phyloP scores from a whole-genome alignment of 2,888 invertebrate species.

The Euclidia mi region DNA sequence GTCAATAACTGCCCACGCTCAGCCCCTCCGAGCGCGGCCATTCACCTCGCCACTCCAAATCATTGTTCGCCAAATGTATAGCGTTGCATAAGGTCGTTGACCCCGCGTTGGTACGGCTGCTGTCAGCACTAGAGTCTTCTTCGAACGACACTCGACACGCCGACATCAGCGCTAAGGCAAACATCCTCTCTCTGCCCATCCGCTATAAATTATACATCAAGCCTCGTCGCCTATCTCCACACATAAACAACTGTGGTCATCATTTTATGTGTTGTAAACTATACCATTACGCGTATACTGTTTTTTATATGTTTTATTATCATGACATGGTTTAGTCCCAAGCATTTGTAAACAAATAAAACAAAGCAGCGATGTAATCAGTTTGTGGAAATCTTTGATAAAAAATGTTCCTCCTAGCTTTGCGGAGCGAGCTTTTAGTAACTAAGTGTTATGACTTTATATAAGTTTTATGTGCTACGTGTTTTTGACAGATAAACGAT shows the following conservation, averaged over 20 bases:
- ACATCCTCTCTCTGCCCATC: slow-evolving; percentile 78
- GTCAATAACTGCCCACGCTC: slow-evolving; percentile 90
- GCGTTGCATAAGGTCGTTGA: slow-evolving; percentile 82
- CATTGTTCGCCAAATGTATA: slow-evolving; percentile 90
- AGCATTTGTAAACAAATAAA: neutral
- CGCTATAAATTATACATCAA: slow-evolving; percentile 47
- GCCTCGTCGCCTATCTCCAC: slow-evolving; percentile 45
- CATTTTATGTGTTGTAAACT: slow-evolving; percentile 26
- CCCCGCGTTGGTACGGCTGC: slow-evolving; percentile 78
- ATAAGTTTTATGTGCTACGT: neutral
- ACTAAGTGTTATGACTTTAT: slow-evolving; percentile 3
- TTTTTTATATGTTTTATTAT: slow-evolving; percentile 13
- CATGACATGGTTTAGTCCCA: neutral
- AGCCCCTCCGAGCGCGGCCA: slow-evolving; percentile 87
- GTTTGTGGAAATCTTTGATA: slow-evolving; percentile 6
- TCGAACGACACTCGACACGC: slow-evolving; percentile 85
- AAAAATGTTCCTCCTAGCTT: neutral
- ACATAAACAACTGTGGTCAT: slow-evolving; percentile 49
- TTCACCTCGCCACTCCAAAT: slow-evolving; percentile 90
- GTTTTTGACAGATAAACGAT: slow-evolving; percentile 4
- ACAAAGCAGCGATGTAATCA: slow-evolving; percentile 3
- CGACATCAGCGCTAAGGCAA: slow-evolving; percentile 74
- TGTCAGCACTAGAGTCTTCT: slow-evolving; percentile 78
- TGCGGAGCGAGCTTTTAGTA: neutral
- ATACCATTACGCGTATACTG: slow-evolving; percentile 1